Evolutionary conservation across 1,140 invertebrate genomes (phyloP).

Genomic region (Frieseomelitta varia): DNA sequence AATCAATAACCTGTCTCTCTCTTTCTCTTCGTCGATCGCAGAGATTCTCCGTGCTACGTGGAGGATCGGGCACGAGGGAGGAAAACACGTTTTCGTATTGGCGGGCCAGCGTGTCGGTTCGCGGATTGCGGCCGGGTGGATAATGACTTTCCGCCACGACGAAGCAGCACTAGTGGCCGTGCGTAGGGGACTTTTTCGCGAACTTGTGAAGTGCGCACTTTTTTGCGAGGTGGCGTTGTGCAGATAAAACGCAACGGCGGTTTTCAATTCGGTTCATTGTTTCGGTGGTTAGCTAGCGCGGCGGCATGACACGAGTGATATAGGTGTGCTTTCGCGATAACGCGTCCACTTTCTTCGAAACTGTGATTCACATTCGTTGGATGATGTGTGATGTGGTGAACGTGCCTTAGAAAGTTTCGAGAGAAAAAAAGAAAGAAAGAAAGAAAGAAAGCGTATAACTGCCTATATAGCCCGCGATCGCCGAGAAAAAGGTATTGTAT

Average conservation of each 20-base stretch:
- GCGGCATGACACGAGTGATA: conserved; percentile 66
- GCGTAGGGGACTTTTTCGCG: conserved; percentile 43
- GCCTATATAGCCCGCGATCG: background rate
- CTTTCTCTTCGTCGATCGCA: background rate
- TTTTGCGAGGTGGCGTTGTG: conserved; percentile 64
- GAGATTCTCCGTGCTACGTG: background rate
- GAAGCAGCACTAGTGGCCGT: conserved; percentile 48
- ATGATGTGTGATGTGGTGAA: conserved; percentile 58
- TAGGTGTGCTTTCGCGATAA: conserved; percentile 69
- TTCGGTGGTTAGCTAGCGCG: conserved; percentile 71
- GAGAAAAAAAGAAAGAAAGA: too few relatives aligned
- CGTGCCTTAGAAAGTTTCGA: conserved; percentile 52
- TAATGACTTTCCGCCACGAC: conserved; percentile 47
- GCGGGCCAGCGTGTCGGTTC: background rate
- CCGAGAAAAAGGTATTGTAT: too few relatives aligned
- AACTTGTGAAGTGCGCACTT: conserved; percentile 62
- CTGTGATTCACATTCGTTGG: conserved; percentile 55
- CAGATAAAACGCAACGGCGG: conserved; percentile 61
- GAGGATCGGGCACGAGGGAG: background rate
- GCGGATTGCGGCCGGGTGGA: conserved; percentile 2
- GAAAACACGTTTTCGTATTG: background rate
- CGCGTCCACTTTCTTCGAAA: conserved; percentile 55
- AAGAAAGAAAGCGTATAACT: conserved; percentile 4
- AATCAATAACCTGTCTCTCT: background rate
- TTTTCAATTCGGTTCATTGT: conserved; percentile 65